Percentiles rank a stretch among this genome's conserved stretches.
Evolutionary conservation across 2,888 invertebrate species (phyloP).

Genomic region (Drosophila putrida): DNA sequence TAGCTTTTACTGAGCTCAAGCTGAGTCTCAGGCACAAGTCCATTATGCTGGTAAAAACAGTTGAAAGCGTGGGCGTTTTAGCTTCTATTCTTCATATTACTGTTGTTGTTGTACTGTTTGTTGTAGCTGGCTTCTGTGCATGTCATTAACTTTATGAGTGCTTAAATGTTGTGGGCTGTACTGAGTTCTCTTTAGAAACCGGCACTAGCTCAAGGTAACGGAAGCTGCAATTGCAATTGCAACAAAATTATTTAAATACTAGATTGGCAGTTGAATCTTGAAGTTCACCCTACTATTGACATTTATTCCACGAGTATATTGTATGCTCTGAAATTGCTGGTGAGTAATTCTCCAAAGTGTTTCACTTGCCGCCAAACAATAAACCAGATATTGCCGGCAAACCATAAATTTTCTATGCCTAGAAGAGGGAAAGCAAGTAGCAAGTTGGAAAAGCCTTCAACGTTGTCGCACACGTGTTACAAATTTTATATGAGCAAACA

Average conservation of each 20-base stretch:
- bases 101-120: slow-evolving; percentile 19
- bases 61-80: slow-evolving; percentile 55
- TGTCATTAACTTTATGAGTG: slow-evolving; percentile 82
- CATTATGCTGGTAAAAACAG: slow-evolving; percentile 44
- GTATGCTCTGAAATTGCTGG: slow-evolving; percentile 17
- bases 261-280: slow-evolving; percentile 51
- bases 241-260: slow-evolving; percentile 20
- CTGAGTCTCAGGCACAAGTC: slow-evolving; percentile 44
- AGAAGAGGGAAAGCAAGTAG: slow-evolving; percentile 10
- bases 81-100: slow-evolving; percentile 15
- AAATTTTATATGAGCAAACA: slow-evolving; percentile 79
- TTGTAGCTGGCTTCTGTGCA: slow-evolving; percentile 57
- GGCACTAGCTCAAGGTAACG: slow-evolving; percentile 75
- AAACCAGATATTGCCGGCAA: slow-evolving; percentile 67
- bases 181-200: slow-evolving; percentile 9
- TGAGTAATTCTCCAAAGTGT: slow-evolving; percentile 78
- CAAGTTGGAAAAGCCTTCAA: slow-evolving; percentile 20
- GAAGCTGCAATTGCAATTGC: slow-evolving; percentile 64
- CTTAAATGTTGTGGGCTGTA: slow-evolving; percentile 58
- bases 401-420: slow-evolving; percentile 72
- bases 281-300: slow-evolving; percentile 44
- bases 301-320: slow-evolving; percentile 25
- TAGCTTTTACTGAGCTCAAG: slow-evolving; percentile 32
- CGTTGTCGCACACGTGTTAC: slow-evolving; percentile 76
- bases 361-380: slow-evolving; percentile 80